These are phyloP conservation scores for Crotophaga sulcirostris DNA, from an alignment of 2,113 vertebrate species.

Conservation along the genomic window DNA sequence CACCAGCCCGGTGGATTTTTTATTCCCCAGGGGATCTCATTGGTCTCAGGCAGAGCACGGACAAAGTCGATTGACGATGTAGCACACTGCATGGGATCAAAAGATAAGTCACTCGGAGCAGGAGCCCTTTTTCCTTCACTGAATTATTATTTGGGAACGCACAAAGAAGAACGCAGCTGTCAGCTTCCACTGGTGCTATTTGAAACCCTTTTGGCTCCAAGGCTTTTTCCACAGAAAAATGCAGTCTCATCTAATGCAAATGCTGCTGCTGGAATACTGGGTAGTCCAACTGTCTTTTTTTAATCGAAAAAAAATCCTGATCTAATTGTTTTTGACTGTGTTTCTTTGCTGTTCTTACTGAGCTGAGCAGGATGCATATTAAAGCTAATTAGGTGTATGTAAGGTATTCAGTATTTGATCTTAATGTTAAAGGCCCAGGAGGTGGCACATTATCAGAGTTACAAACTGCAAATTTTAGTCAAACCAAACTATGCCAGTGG, in stretches of 20 bases:
- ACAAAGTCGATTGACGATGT: not conserved
- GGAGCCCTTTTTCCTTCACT: not conserved
- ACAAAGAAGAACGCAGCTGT: conserved; percentile 15
- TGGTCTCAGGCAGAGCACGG: not conserved
- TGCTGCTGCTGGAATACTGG: conserved; percentile 20
- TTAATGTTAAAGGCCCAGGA: conserved; percentile 37
- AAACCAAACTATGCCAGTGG: not conserved
- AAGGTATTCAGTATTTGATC: conserved; percentile 39
- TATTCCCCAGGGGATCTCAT: not conserved
- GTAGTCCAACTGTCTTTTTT: conserved; percentile 15
- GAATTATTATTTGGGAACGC: not conserved
- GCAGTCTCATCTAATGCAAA: conserved; percentile 49
- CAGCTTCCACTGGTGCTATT: conserved; percentile 9
- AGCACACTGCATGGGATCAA: not conserved
- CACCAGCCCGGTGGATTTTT: not conserved
- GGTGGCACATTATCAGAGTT: conserved; percentile 11
- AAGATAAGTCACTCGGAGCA: not conserved
- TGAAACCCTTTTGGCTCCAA: conserved; percentile 32
- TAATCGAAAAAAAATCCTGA: not conserved
- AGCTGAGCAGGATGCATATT: not conserved
- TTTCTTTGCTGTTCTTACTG: conserved; percentile 22
- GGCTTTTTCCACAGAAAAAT: conserved; percentile 55
- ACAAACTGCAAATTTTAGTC: not conserved
- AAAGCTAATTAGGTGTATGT: conserved; percentile 32
- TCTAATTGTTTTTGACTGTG: conserved; percentile 35